Conservation (phyloP, 2,797 vertebrate genomes). For the Poeciliopsis infans region DNA sequence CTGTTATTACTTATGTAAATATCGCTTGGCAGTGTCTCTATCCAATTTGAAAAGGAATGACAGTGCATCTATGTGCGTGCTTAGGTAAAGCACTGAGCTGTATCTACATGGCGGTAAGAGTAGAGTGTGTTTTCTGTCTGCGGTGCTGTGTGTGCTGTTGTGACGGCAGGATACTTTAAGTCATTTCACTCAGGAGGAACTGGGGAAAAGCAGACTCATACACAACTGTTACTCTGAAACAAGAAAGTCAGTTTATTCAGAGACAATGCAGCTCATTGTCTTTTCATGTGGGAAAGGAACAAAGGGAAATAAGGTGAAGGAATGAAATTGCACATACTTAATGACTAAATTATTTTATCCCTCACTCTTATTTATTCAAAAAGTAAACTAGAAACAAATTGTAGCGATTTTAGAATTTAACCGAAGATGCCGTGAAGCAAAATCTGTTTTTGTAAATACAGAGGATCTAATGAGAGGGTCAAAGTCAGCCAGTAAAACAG, state of each 20-base stretch:
- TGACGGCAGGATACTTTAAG: constrained; percentile 15
- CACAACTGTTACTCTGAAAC: not conserved
- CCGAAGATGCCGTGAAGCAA: not conserved
- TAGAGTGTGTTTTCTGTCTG: constrained; percentile 26
- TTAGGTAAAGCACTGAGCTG: constrained; percentile 17
- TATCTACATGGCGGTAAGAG: constrained; percentile 50
- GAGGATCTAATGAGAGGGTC: not conserved
- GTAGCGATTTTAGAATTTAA: not conserved
- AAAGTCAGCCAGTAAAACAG: not conserved
- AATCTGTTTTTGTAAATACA: not conserved
- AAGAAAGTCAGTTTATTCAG: not conserved
- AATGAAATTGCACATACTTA: not conserved
- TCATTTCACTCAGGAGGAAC: constrained; percentile 44
- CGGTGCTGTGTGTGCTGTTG: constrained; percentile 3
- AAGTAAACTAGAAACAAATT: not conserved
- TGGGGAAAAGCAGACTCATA: not conserved
- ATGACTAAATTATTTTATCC: not conserved
- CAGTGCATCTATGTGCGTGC: constrained; percentile 32
- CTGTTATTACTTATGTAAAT: constrained; percentile 79
- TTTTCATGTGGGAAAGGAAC: not conserved
- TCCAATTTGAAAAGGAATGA: constrained; percentile 69
- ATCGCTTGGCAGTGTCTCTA: constrained; percentile 68
- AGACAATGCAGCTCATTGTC: not conserved
- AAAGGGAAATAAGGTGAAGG: not conserved
- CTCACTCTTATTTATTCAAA: not conserved